Evolutionary conservation across 2,888 invertebrate genomes (phyloP).

Genomic region (Onchidella celtica): DNA sequence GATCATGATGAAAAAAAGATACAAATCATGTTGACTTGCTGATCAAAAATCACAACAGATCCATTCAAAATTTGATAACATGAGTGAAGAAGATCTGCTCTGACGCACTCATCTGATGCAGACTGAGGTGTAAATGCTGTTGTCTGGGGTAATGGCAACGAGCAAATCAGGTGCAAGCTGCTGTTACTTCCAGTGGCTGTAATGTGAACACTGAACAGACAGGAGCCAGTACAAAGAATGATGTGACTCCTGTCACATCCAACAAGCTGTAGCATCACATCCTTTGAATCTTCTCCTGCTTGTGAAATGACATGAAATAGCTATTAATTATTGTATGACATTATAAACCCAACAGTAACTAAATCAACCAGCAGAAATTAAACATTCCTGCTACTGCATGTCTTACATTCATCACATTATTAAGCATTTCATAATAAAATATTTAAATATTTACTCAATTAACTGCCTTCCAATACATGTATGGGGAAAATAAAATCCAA

Average conservation of each 20-base stretch:
- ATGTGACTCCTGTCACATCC: slow-evolving; percentile 37
- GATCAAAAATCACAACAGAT: slow-evolving; percentile 46
- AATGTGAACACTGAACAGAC: slow-evolving; percentile 23
- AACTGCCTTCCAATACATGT: too few species aligned
- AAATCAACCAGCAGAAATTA: too few species aligned
- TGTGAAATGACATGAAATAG: too few species aligned
- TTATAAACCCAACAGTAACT: too few species aligned
- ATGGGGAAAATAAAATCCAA: too few species aligned
- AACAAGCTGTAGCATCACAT: slow-evolving; percentile 25
- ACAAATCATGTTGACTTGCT: slow-evolving; percentile 36
- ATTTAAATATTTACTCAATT: too few species aligned
- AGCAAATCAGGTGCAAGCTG: background rate
- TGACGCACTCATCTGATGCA: background rate
- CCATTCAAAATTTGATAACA: slow-evolving; percentile 42
- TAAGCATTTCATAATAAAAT: too few species aligned
- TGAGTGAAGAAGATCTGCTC: background rate
- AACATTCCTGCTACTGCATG: too few species aligned
- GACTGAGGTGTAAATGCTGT: background rate
- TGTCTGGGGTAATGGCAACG: slow-evolving; percentile 27
- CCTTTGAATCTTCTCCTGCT: slow-evolving; percentile 15
- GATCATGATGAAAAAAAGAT: slow-evolving; percentile 56
- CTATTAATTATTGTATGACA: too few species aligned
- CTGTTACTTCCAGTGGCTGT: background rate
- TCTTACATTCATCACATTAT: too few species aligned
- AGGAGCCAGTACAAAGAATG: background rate